These are phyloP conservation scores for Furcifer pardalis DNA, from an alignment of 2,797 vertebrate genomes.

Conservation along the genomic window DNA sequence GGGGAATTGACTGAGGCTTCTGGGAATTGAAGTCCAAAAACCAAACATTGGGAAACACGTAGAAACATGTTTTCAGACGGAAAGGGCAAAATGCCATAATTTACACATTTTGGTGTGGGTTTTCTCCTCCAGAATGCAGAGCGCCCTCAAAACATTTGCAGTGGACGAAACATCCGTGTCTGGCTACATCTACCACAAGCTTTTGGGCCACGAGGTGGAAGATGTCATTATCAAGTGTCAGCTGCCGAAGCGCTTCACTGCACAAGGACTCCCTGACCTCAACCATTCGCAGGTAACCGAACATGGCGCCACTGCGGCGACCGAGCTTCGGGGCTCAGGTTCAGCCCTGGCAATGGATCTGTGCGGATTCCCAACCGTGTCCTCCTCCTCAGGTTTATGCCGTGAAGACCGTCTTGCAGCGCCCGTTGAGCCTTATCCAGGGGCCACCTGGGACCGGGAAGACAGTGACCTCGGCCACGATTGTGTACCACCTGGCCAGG, in stretches of 20 bases:
- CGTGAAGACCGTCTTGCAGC: constrained; percentile 95
- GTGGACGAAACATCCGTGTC: constrained; percentile 98
- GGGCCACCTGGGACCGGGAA: constrained; percentile 97
- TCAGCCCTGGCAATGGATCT: fast-evolving
- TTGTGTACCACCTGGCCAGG: constrained; percentile 96
- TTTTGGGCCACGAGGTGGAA: constrained; percentile 96
- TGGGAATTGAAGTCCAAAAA: no score
- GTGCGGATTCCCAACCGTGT: background rate
- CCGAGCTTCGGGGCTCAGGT: background rate
- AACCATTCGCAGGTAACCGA: constrained; percentile 97
- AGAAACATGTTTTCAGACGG: no score
- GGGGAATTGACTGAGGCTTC: no score
- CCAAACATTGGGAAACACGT: no score
- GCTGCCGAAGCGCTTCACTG: constrained; percentile 98
- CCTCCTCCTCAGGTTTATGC: constrained; percentile 77
- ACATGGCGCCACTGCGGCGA: no score
- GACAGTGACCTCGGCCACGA: constrained; percentile 97
- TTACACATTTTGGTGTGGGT: background rate
- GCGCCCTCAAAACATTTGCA: constrained; percentile 94
- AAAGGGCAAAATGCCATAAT: no score
- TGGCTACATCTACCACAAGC: constrained; percentile 98
- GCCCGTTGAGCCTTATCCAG: constrained; percentile 97
- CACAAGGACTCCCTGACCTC: constrained; percentile 97
- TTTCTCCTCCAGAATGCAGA: constrained; percentile 90
- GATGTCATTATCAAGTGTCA: constrained; percentile 98